Base-by-base conservation (phyloP, 2,797 vertebrate genomes). In the Diplodus puntazzo region DNA sequence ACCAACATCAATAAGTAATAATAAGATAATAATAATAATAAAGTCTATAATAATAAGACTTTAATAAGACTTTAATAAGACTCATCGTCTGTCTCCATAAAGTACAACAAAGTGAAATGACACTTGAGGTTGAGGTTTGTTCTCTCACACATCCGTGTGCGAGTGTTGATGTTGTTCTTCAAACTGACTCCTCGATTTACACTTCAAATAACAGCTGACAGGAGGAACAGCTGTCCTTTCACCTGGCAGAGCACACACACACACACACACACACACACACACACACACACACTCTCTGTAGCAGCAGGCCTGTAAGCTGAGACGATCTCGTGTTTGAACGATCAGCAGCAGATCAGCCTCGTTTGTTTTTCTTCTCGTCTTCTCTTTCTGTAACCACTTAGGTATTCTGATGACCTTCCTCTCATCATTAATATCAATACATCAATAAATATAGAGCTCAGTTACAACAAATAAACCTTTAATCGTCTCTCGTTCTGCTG, bases 131-230 rank as follows among this genome's bases (percentile, higher is more conserved):
- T 42, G 20, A 27, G 58, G 3, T 11, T 0, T 10, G 1, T 25
- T 42, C 42, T 4, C 20, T 43, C 12, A 43, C 12, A 43, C 8
- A 5, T 30, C 18, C 30, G 2, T 14, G 25, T 2, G n/a, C n/a
- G 60, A 20, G 5, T 2, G 58, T 16, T 3, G 8, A 18, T 7
- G 12, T 9, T 34, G 18, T 39, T 46, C 69, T 45, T 55, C 60
- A 39, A 1, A 59, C 3, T 1, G 66, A 59, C 69, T 23, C 21
- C 20, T 21, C 14, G 0, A 70, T 77, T 70, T 77, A 64, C 67
- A 77, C 46, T 64, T 77, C 68, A 77, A 45, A 71, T 50, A 64
- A 13, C 52, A 30, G 17, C 46, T 52, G 54, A 30, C 17, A 11
- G 63, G 25, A 42, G 23, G 25, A 69, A 27, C 74, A 69, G 58